These are phyloP conservation scores for Erebia aethiops DNA, from an alignment of 2,888 invertebrate genomes.

Conservation along the genomic window DNA sequence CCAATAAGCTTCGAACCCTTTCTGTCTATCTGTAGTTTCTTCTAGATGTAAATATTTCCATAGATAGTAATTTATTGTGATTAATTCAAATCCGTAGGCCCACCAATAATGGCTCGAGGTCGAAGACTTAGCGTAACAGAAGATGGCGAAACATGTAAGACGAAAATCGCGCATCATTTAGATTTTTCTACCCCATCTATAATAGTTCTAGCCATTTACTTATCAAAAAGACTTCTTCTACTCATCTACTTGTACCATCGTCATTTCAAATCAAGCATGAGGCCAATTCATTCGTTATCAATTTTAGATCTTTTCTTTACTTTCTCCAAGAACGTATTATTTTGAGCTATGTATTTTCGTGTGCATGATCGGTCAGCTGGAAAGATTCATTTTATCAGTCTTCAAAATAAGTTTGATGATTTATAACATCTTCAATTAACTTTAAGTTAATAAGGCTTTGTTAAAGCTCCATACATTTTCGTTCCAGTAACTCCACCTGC, in stretches of 20 bases:
- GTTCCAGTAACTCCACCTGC: conserved; percentile 94
- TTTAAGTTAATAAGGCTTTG: too few relatives aligned
- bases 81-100: conserved; percentile 64
- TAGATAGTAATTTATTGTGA: conserved; percentile 26
- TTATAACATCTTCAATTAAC: too few relatives aligned
- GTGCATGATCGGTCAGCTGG: conserved; percentile 25
- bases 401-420: too few relatives aligned
- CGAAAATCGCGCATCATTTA: conserved; percentile 46
- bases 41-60: background rate
- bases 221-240: conserved; percentile 2
- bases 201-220: conserved; percentile 2
- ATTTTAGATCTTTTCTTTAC: conserved; percentile 4
- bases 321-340: conserved; percentile 19
- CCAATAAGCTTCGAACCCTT: too few relatives aligned
- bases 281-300: conserved; percentile 23
- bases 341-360: conserved; percentile 14
- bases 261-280: conserved; percentile 35
- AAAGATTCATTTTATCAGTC: background rate
- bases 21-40: too few relatives aligned
- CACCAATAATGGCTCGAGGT: conserved; percentile 80
- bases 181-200: conserved; percentile 28
- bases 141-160: conserved; percentile 89
- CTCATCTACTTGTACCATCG: background rate
- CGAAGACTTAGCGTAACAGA: conserved; percentile 87
- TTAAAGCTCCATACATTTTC: background rate